These are phyloP conservation scores for Blomia tropicalis DNA, from an alignment of 2,888 invertebrate genomes.

Conservation along the genomic window DNA sequence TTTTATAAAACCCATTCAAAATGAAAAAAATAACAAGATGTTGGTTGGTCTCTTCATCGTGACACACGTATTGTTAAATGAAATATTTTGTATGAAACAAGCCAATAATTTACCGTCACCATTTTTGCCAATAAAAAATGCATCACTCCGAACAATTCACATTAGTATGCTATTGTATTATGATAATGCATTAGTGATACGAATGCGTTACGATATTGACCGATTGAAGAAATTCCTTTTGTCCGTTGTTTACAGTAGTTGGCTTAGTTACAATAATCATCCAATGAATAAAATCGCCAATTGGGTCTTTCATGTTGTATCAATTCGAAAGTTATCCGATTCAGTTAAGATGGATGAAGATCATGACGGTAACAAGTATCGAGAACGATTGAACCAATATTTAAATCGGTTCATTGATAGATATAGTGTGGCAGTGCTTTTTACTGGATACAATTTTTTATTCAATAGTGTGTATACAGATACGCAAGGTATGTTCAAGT, in stretches of 20 bases:
- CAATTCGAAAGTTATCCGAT: not conserved
- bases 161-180: not conserved
- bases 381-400: not conserved
- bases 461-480: not conserved
- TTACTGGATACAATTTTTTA: not conserved
- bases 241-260: not conserved
- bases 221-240: not conserved
- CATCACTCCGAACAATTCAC: no score
- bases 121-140: no score
- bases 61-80: no score
- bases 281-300: not conserved
- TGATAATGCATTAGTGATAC: not conserved
- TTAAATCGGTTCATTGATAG: not conserved
- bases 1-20: no score
- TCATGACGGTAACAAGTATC: not conserved
- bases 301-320: not conserved
- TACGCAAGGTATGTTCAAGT: not conserved
- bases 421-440: not conserved
- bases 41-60: no score
- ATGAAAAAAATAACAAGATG: no score
- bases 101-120: no score
- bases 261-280: not conserved
- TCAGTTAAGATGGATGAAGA: not conserved
- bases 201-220: not conserved
- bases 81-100: no score